These are phyloP conservation scores for Eutrigla gurnardus DNA, from an alignment of 2,797 vertebrate genomes.

Conservation along the genomic window DNA sequence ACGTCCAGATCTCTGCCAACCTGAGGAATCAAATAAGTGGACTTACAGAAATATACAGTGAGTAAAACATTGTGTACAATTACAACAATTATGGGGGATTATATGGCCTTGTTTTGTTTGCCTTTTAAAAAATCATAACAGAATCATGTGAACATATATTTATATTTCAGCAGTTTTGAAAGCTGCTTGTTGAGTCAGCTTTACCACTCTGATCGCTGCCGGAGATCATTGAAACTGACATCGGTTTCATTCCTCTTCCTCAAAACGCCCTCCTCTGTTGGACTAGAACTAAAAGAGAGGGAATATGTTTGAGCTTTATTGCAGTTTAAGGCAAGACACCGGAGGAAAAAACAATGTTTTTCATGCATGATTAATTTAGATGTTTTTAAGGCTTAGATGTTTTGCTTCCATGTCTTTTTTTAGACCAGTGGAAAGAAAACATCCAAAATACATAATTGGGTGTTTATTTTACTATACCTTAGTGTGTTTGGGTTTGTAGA, in stretches of 20 bases:
- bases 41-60: too few relatives aligned
- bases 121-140: background rate
- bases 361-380: background rate
- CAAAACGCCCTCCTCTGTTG: constrained; percentile 8
- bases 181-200: background rate
- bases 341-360: background rate
- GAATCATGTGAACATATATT: background rate
- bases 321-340: background rate
- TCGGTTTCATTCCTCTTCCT: constrained; percentile 6
- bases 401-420: background rate
- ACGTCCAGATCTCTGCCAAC: constrained; percentile 38
- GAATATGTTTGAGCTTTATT: background rate
- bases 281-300: constrained; percentile 4
- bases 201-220: constrained; percentile 50
- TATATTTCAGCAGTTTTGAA: background rate
- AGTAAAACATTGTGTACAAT: background rate
- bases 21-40: constrained; percentile 23
- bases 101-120: too few relatives aligned
- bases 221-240: constrained; percentile 24
- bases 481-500: background rate
- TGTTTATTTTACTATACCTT: background rate
- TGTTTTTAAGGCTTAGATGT: background rate
- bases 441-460: too few relatives aligned
- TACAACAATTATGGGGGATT: background rate
- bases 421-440: background rate